Evolutionary conservation across 92 coral and sea anemone genomes (phyloP), one percentile per base, ranked within the genome.

Genomic region (Meandrina meandrites): DNA sequence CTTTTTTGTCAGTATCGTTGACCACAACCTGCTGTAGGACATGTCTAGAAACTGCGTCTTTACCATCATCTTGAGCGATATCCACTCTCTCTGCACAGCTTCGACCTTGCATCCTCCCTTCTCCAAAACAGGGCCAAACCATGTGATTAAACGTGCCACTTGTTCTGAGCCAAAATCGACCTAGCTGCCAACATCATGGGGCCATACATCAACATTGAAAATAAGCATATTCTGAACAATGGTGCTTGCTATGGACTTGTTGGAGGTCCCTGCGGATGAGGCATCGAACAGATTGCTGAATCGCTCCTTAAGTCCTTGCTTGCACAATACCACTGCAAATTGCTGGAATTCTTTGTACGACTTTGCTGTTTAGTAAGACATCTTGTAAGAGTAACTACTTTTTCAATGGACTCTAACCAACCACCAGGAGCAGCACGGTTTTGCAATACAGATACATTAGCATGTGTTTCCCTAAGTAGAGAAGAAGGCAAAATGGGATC

Each of bases 401-500:
- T 70, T 32, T 31, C 82, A 78, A 88, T 82, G 76, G 57, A 70
- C 19, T 75, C 67, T 45, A 76, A 34, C 51, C 81, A 68, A 70
- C 88, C 80, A 37, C 81, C 80, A 74, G 78, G 78, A 53, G 82
- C 85, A 31, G 91, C 82, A 76, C 75, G 80, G 32, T 64, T 67
- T 22, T 74, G 53, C 75, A 89, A 85, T 34, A 83, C 28, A 47
- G 80, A 58, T 71, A 89, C 71, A 54, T 56, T 89, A 75, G 91
- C 32, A 36, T 57, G 45, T 78, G 84, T 71, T 80, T 89, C 68
- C 48, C 78, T 9, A 70, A 83, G 82, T 19, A 66, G 35, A 36
- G 88, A 89, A 58, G 81, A 64, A 40, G 91, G 88, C 70, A 89
- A 85, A 83, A 89, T 89, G 72, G 83, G 91, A 57, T 89, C 91